Evolutionary conservation across 2,113 vertebrate genomes (phyloP).

Genomic region (Boleophthalmus pectinirostris): DNA sequence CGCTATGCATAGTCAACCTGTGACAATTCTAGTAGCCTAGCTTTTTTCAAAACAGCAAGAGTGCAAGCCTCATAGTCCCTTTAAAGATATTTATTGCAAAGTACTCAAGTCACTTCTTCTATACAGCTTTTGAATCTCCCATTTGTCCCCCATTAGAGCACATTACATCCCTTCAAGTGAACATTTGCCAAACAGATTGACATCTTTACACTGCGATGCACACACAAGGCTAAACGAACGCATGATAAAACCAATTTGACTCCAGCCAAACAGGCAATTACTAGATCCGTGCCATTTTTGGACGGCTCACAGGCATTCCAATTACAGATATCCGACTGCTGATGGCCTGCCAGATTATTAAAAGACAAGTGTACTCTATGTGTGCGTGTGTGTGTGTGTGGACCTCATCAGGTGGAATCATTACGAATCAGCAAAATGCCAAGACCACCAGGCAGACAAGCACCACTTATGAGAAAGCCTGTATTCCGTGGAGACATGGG

Average conservation of each 20-base stretch:
- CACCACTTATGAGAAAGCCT: constrained; percentile 2
- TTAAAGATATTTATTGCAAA: not conserved
- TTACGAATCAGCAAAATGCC: constrained; percentile 13
- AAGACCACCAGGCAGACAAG: constrained; percentile 5
- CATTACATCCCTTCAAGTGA: not conserved
- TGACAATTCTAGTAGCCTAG: too few species aligned
- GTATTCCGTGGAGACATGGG: not conserved
- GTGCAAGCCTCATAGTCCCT: too few species aligned
- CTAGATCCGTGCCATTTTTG: constrained; percentile 2
- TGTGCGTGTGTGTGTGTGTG: not conserved
- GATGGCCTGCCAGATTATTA: constrained; percentile 18
- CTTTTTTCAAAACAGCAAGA: too few species aligned
- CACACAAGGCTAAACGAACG: constrained; percentile 9
- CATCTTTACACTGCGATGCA: not conserved
- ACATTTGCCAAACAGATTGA: not conserved
- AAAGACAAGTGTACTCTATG: not conserved
- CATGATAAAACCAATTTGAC: constrained; percentile 9
- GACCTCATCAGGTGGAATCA: constrained; percentile 1
- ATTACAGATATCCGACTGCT: constrained; percentile 19
- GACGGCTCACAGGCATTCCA: constrained; percentile 8
- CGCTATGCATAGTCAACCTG: too few species aligned
- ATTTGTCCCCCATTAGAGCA: not conserved
- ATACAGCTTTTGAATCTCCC: not conserved
- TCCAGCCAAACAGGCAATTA: constrained; percentile 19
- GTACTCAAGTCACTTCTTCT: not conserved